Percentiles rank a stretch among this genome's conserved stretches.
Evolutionary conservation across 2,113 vertebrate genomes (phyloP).

Genomic region (Charadrius vociferus): DNA sequence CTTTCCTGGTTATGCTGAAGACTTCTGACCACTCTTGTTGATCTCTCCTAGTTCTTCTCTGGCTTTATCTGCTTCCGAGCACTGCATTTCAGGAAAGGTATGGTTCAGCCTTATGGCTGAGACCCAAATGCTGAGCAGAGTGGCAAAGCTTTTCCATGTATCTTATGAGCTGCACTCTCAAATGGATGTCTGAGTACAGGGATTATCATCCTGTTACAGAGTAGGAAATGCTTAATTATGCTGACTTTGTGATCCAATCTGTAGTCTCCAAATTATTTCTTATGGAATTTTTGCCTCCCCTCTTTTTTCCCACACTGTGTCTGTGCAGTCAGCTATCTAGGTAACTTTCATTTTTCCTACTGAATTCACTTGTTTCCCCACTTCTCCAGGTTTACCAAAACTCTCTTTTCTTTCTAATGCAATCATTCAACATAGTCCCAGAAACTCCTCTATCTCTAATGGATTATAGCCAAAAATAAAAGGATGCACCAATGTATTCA

Average conservation of each 20-base stretch:
- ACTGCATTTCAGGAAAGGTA: not conserved
- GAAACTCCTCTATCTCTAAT: not conserved
- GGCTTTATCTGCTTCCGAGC: not conserved
- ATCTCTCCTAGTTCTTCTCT: not conserved
- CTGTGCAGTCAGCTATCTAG: not conserved
- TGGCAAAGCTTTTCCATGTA: not conserved
- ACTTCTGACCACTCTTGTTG: not conserved
- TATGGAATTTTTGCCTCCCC: not conserved
- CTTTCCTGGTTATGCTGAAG: not conserved
- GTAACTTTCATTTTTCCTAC: not conserved
- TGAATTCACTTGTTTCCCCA: not conserved
- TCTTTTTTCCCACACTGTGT: not conserved
- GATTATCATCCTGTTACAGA: not conserved
- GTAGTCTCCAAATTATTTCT: not conserved
- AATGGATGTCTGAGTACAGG: not conserved
- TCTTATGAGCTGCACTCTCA: not conserved
- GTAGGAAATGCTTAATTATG: not conserved
- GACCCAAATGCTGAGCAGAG: not conserved
- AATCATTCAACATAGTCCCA: not conserved
- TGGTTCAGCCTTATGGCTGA: not conserved
- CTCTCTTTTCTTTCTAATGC: not conserved
- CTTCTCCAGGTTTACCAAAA: not conserved
- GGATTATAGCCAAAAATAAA: not conserved
- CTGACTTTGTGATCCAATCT: not conserved
- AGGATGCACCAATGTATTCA: not conserved